Evolutionary conservation across 2,888 invertebrate genomes (phyloP), one percentile per base, ranked within the genome.

Genomic region (Drosophila infuscata): DNA sequence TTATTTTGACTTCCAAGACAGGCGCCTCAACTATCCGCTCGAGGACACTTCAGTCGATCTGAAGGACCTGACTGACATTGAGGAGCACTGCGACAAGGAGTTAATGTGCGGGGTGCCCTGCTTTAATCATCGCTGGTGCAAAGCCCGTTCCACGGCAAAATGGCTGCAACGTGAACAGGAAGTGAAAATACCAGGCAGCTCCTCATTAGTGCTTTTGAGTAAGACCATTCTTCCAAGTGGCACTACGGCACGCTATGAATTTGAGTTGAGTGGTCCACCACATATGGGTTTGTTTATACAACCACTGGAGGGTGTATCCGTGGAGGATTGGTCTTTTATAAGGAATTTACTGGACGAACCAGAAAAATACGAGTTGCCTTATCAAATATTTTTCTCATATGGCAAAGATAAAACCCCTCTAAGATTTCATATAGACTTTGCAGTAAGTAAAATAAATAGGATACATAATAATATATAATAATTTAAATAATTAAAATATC

Each of bases 1-100:
- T 61, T 94, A 93, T 91, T 91, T 94, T 57, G 88, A 94, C 62
- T 93, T 94, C n/a, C 92, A 94, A 78, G 94, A 95, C 53, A 82
- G 92, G n/a, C 85, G 88, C 1, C 67, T 84, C 0, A 69, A 82
- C 15, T 53, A 79, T 60, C 87, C 90, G 0, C 68, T 90, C 3
- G 73, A 85, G 64, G 70, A 64, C 41, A 82, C 86, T 25, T 63
- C 80, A 0, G 64, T 91, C 0, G 81, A 90, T 57, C 66, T 91
- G n/a, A 79, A 76, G 0, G 76, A 79, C 4, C 58, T 91, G 41
- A 65, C 79, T 15, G 67, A 75, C 53, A 75, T 91, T 15, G 59
- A 77, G 0, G 66, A 74, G 0, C 84, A 91, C 38, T 92, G 92
- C 46, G 82, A 85, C 3, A 73, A 79, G 17, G 70, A 88, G 7